These are phyloP conservation scores for Calidris pygmaea DNA, from an alignment of 2,113 vertebrate species.

Conservation along the genomic window DNA sequence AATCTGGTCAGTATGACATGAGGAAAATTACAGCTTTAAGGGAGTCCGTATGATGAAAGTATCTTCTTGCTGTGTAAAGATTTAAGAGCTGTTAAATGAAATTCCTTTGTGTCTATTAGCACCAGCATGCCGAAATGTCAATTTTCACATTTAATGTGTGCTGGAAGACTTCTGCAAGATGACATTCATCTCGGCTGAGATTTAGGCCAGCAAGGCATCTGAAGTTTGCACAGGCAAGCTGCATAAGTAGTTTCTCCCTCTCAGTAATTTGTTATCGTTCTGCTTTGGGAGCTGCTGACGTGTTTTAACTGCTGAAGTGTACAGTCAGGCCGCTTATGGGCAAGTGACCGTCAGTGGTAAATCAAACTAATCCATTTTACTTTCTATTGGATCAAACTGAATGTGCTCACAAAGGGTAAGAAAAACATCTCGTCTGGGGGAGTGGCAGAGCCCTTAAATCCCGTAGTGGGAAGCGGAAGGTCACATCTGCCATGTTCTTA, in stretches of 20 bases:
- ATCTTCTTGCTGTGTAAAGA: not conserved
- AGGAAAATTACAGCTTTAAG: not conserved
- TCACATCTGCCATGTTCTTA: not conserved
- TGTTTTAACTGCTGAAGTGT: not conserved
- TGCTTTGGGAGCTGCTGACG: not conserved
- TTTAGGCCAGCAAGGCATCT: not conserved
- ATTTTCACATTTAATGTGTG: not conserved
- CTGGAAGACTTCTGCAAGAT: not conserved
- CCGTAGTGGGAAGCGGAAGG: not conserved
- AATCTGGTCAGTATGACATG: not conserved
- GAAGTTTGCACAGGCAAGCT: not conserved
- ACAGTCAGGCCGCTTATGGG: not conserved
- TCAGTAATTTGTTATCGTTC: not conserved
- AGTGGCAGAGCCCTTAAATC: not conserved
- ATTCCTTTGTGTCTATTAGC: not conserved
- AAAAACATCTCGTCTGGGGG: not conserved
- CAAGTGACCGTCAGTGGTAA: not conserved
- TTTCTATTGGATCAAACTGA: not conserved
- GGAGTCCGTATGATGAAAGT: not conserved
- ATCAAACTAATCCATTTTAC: not conserved
- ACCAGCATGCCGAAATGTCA: not conserved
- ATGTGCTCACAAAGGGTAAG: not conserved
- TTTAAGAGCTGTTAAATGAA: not conserved
- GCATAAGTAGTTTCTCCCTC: not conserved
- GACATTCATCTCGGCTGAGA: not conserved